Evolutionary conservation across 2,888 invertebrate species (phyloP).

Genomic region (Cheilosia vulpina): DNA sequence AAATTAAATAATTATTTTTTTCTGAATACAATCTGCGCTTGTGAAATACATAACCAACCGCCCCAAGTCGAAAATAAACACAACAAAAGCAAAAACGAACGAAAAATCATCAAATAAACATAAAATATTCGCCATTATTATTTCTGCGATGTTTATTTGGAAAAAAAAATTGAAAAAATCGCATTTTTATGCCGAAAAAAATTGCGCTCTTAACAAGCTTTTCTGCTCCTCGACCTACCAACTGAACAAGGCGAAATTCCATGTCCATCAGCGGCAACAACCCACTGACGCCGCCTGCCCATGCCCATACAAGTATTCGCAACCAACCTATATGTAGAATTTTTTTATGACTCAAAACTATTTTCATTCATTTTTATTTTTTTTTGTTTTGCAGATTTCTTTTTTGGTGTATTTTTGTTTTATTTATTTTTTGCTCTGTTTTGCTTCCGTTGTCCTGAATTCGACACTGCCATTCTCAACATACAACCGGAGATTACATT

Average conservation of each 20-base stretch:
- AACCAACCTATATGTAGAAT: slow-evolving; percentile 55
- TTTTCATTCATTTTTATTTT: slow-evolving; percentile 70
- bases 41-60: not conserved
- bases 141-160: slow-evolving; percentile 62
- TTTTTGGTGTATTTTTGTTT: slow-evolving; percentile 31
- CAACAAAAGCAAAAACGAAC: slow-evolving; percentile 1
- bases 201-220: slow-evolving; percentile 64
- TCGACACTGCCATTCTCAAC: slow-evolving; percentile 74
- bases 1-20: slow-evolving; percentile 37
- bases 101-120: slow-evolving; percentile 42
- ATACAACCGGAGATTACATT: slow-evolving; percentile 75
- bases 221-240: slow-evolving; percentile 28
- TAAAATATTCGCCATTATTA: slow-evolving; percentile 72
- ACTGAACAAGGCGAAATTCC: slow-evolving; percentile 26
- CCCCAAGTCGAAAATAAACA: too few relatives aligned
- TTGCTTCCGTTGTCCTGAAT: slow-evolving; percentile 76
- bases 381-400: slow-evolving; percentile 27
- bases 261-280: slow-evolving; percentile 15
- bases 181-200: slow-evolving; percentile 43
- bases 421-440: slow-evolving; percentile 56
- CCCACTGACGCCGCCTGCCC: slow-evolving; percentile 1
- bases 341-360: slow-evolving; percentile 74
- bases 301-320: not conserved
- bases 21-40: not conserved
- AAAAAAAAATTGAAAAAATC: slow-evolving; percentile 35